Evolutionary conservation across 2,113 vertebrate species (phyloP).

Genomic region (Atlantisia rogersi): DNA sequence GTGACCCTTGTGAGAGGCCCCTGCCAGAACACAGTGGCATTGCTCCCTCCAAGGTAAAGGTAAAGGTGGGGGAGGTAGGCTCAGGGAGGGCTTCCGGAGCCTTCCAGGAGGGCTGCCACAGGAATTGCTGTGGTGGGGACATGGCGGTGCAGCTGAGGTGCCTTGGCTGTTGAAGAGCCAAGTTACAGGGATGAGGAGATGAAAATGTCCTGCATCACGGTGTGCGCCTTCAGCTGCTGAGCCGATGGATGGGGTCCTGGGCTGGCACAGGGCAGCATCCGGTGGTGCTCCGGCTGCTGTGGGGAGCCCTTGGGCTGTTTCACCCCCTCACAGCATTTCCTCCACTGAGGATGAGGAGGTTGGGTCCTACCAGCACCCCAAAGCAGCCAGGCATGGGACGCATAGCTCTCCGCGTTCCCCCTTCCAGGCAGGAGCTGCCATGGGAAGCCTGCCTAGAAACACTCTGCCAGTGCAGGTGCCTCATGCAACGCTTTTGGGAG

Average conservation of each 20-base stretch:
- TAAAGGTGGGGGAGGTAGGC: background rate
- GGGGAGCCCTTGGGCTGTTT: background rate
- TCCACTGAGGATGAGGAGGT: background rate
- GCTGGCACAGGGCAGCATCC: background rate
- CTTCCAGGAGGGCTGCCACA: background rate
- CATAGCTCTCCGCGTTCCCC: background rate
- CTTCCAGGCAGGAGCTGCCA: background rate
- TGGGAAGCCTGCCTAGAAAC: background rate
- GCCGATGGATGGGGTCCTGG: background rate
- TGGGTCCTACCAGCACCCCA: background rate
- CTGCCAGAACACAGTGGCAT: accelerated
- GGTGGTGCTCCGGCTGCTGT: background rate
- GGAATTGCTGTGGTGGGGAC: accelerated
- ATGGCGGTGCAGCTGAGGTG: accelerated
- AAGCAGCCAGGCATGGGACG: accelerated
- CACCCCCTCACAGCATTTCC: background rate
- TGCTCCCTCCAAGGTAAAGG: background rate
- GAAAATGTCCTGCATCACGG: accelerated
- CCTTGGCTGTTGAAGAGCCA: background rate
- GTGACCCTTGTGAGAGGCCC: background rate
- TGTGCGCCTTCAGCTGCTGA: background rate
- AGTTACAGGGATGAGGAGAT: background rate
- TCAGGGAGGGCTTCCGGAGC: background rate
- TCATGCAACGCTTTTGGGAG: background rate
- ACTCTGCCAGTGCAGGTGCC: accelerated